A percentile compares a stretch with the other conserved stretches of the same genome.
Conservation (phyloP, 2,888 invertebrate genomes). For the Drosophila eohydei region DNA sequence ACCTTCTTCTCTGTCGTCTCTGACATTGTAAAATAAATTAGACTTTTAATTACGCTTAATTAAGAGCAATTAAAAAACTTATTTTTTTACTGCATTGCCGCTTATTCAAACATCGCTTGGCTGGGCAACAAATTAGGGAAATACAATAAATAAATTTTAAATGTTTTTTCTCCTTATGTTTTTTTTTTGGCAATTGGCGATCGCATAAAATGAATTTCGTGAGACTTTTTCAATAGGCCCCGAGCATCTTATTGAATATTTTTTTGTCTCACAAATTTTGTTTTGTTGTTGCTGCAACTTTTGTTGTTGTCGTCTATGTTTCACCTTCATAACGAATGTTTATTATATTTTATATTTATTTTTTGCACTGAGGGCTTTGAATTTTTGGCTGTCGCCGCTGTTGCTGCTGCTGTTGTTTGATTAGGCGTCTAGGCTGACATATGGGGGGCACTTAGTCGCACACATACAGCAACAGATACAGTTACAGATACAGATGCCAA, state of each 20-base stretch:
- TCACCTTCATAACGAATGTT: slow-evolving; percentile 67
- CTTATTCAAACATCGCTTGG: slow-evolving; percentile 25
- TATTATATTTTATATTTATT: slow-evolving; percentile 50
- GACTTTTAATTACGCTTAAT: slow-evolving; percentile 56
- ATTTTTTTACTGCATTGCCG: slow-evolving; percentile 39
- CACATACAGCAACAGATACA: slow-evolving; percentile 24
- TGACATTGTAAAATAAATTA: slow-evolving; percentile 25
- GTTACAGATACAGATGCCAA: slow-evolving; percentile 30
- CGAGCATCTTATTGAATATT: slow-evolving; percentile 40
- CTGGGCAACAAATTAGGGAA: slow-evolving; percentile 26
- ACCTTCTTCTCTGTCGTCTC: neutral
- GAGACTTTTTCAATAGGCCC: slow-evolving; percentile 55
- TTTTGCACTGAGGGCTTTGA: slow-evolving; percentile 50
- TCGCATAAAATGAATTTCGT: slow-evolving; percentile 46
- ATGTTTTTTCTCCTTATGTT: slow-evolving; percentile 15
- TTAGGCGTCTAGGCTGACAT: slow-evolving; percentile 78
- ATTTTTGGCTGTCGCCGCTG: slow-evolving; percentile 56
- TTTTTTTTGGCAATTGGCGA: slow-evolving; percentile 50
- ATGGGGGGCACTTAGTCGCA: slow-evolving; percentile 59
- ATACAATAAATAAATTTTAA: slow-evolving; percentile 23
- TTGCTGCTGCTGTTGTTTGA: slow-evolving; percentile 61
- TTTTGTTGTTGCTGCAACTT: slow-evolving; percentile 13
- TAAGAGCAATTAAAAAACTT: slow-evolving; percentile 54
- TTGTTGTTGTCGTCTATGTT: slow-evolving; percentile 31
- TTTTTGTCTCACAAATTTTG: slow-evolving; percentile 21